Evolutionary conservation across 2,113 vertebrate species (phyloP), one percentile per base, ranked within the genome.

Genomic region (Beaufortia kweichowensis): DNA sequence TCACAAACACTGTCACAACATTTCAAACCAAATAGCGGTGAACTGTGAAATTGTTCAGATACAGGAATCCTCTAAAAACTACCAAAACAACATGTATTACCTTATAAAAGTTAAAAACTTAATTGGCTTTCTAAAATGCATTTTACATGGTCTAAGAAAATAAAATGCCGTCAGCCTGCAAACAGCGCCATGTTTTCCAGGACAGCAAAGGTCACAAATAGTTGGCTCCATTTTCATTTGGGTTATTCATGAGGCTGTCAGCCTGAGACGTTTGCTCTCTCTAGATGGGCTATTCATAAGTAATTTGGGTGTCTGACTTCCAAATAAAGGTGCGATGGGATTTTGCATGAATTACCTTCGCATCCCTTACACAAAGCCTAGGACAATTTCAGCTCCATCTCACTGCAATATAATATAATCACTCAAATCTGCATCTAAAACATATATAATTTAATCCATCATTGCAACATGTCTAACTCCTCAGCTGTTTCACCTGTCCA

Each of bases 211-310:
- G 82, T 81, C 82, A 79, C 28, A 14, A 76, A 76, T 81, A 76
- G 67, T 72, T 73, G 69, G 26, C 62, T 83, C 64, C 41, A 53
- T 65, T 77, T 79, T 79, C 39, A 59, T 79, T 70, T 74, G 39
- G 35, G 24, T 76, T 84, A 81, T 84, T 81, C 79, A 81, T 84
- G 74, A 84, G 77, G 19, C 73, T 79, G 72, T 79, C 67, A 63
- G 21, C 19, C 8, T 15, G 29, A 59, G 76, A 63, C 19, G 41
- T 63, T 79, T 74, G 46, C 76, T 81, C 83, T 77, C 79, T 53
- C 61, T 62, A 85, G 81, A 78, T 75, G 68, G 46, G 48, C 68
- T 77, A 79, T 85, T 78, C 66, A 76, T 82, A 64, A 81, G 78
- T 73, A 68, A 81, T 79, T 82, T 79, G 78, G 55, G 21, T 43